Percentiles rank a stretch among this genome's conserved stretches.
Evolutionary conservation across 2,113 vertebrate genomes (phyloP).

Genomic region (Paradisaea rubra): DNA sequence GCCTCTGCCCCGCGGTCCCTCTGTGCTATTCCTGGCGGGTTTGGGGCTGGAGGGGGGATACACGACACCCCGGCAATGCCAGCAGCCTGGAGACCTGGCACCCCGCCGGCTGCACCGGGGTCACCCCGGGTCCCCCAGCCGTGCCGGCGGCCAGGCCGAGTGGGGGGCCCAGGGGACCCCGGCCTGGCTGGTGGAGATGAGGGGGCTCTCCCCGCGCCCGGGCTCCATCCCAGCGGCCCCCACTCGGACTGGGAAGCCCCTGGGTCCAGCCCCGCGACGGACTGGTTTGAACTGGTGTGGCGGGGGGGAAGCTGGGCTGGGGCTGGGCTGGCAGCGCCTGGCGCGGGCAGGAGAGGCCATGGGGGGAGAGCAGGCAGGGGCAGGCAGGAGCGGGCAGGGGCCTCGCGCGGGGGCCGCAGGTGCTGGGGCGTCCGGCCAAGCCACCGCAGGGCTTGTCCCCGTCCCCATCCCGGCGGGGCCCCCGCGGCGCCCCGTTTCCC

Average conservation of each 20-base stretch:
- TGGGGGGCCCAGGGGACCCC: background rate
- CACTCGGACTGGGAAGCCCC: background rate
- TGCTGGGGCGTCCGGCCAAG: background rate
- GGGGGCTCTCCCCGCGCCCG: background rate
- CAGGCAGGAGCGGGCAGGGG: constrained; percentile 2
- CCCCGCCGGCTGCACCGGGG: background rate
- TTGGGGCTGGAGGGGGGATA: background rate
- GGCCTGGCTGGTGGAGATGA: background rate
- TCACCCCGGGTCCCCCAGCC: background rate
- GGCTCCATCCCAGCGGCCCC: background rate
- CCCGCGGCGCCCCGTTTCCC: background rate
- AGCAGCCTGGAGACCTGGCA: background rate
- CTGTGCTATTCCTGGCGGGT: background rate
- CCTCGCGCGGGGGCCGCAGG: background rate
- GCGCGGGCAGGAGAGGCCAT: background rate
- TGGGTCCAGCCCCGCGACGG: background rate
- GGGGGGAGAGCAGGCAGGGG: background rate
- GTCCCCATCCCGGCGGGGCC: background rate
- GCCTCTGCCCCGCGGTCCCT: background rate
- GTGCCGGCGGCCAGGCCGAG: background rate
- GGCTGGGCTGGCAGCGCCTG: constrained; percentile 20
- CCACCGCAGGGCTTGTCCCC: background rate
- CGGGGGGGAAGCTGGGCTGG: background rate
- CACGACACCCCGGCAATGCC: background rate
- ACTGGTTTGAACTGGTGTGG: constrained; percentile 41